Evolutionary conservation across 2,888 invertebrate species (phyloP).

Genomic region (Oligia strigilis): DNA sequence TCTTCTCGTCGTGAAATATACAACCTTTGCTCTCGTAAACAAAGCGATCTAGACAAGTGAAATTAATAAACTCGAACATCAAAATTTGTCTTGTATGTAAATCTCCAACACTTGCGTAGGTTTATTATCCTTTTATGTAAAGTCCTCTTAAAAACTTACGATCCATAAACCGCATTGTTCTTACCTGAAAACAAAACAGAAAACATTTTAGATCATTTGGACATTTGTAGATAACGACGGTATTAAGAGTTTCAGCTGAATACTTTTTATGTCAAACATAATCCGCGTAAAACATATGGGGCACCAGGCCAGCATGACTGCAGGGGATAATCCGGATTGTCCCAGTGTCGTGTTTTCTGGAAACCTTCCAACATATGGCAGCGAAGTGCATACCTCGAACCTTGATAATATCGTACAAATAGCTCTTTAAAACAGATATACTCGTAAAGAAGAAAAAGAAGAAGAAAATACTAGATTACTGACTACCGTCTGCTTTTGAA

Average conservation of each 20-base stretch:
- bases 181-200: conserved; percentile 58
- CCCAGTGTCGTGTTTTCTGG: conserved; percentile 63
- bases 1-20: conserved; percentile 16
- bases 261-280: conserved; percentile 31
- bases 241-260: conserved; percentile 21
- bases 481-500: conserved; percentile 10
- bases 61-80: conserved; percentile 21
- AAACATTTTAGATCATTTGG: conserved; percentile 10
- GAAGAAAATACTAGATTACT: conserved; percentile 14
- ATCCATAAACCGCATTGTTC: conserved; percentile 17
- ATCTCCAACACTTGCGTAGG: not conserved
- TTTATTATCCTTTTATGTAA: conserved; percentile 6
- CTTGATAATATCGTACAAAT: conserved; percentile 49
- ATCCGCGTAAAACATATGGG: conserved; percentile 53
- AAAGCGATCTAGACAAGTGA: conserved; percentile 4
- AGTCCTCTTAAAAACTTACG: conserved; percentile 19
- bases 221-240: not conserved
- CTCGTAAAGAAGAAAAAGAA: not conserved
- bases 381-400: conserved; percentile 30
- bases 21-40: conserved; percentile 16
- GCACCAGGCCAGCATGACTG: conserved; percentile 68
- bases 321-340: conserved; percentile 64
- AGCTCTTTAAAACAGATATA: conserved; percentile 22
- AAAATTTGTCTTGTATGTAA: conserved; percentile 12
- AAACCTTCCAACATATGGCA: conserved; percentile 65